These are phyloP conservation scores for Leptinotarsa texana DNA, from an alignment of 1,140 invertebrate genomes.

Conservation along the genomic window DNA sequence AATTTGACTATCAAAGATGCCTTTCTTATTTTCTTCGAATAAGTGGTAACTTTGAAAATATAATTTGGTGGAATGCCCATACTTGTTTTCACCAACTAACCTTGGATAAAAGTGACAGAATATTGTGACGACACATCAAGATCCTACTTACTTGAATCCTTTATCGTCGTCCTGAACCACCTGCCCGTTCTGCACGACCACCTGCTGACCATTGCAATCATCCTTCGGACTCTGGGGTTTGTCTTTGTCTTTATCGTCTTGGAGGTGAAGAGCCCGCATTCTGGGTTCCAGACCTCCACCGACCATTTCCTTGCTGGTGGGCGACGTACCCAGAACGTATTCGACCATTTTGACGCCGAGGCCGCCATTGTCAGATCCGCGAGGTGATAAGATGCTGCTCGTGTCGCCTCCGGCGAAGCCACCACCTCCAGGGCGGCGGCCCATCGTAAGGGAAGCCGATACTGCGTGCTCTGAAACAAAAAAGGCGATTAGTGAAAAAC, in stretches of 20 bases:
- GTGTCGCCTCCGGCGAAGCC: slow-evolving; percentile 61
- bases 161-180: slow-evolving; percentile 85
- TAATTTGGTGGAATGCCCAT: too few relatives aligned
- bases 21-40: too few relatives aligned
- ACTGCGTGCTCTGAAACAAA: slow-evolving; percentile 68
- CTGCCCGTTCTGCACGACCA: slow-evolving; percentile 74
- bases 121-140: too few relatives aligned
- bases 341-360: slow-evolving; percentile 98
- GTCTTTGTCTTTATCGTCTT: slow-evolving; percentile 66
- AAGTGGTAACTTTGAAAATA: too few relatives aligned
- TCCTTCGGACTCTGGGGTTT: slow-evolving; percentile 71
- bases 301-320: slow-evolving; percentile 77
- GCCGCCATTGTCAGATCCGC: slow-evolving; percentile 73
- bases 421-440: slow-evolving; percentile 61
- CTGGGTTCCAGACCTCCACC: slow-evolving; percentile 63
- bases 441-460: slow-evolving; percentile 74
- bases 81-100: too few relatives aligned
- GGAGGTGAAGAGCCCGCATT: slow-evolving; percentile 72
- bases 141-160: slow-evolving; percentile 82
- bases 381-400: slow-evolving; percentile 69
- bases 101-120: too few relatives aligned
- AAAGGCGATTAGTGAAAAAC: neutral
- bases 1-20: too few relatives aligned
- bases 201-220: slow-evolving; percentile 58
- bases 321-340: slow-evolving; percentile 90